These are phyloP conservation scores for Ophraella communa DNA, from an alignment of 2,888 invertebrate species.

Conservation along the genomic window DNA sequence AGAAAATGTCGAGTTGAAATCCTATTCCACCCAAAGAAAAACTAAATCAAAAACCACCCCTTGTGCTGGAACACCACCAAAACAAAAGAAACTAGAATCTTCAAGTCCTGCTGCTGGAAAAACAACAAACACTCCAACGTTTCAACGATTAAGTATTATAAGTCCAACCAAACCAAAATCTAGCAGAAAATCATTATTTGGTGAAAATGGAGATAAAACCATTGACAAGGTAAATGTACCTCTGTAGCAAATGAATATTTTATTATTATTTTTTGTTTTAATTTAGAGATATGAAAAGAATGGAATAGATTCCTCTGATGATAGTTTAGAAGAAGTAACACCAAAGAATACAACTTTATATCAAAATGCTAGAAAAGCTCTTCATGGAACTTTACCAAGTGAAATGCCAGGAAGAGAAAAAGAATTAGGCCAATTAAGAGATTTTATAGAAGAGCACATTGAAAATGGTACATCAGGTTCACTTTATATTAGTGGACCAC, in stretches of 20 bases:
- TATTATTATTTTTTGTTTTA: not conserved
- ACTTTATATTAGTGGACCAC: slow-evolving; percentile 94
- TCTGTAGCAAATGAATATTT: not conserved
- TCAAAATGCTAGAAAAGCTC: slow-evolving; percentile 55
- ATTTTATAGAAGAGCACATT: slow-evolving; percentile 74
- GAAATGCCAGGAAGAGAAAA: slow-evolving; percentile 78
- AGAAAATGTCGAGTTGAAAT: not conserved
- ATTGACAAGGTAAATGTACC: not conserved
- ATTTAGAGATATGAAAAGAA: not conserved
- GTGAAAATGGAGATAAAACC: slow-evolving; percentile 31
- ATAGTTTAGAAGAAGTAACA: not conserved
- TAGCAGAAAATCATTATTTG: slow-evolving; percentile 17
- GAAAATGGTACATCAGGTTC: slow-evolving; percentile 74
- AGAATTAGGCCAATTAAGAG: slow-evolving; percentile 73
- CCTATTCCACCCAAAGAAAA: slow-evolving; percentile 19
- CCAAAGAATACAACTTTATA: slow-evolving; percentile 39
- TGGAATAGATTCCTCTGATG: slow-evolving; percentile 2
- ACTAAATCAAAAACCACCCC: slow-evolving; percentile 27
- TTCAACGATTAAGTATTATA: slow-evolving; percentile 32
- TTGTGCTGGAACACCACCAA: slow-evolving; percentile 53
- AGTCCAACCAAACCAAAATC: slow-evolving; percentile 28
- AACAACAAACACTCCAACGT: slow-evolving; percentile 29
- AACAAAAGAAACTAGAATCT: slow-evolving; percentile 47
- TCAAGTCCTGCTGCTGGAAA: slow-evolving; percentile 6
- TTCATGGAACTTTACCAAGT: slow-evolving; percentile 55